Evolutionary conservation across 2,797 vertebrate genomes (phyloP).

Genomic region (Sarcophilus harrisii): DNA sequence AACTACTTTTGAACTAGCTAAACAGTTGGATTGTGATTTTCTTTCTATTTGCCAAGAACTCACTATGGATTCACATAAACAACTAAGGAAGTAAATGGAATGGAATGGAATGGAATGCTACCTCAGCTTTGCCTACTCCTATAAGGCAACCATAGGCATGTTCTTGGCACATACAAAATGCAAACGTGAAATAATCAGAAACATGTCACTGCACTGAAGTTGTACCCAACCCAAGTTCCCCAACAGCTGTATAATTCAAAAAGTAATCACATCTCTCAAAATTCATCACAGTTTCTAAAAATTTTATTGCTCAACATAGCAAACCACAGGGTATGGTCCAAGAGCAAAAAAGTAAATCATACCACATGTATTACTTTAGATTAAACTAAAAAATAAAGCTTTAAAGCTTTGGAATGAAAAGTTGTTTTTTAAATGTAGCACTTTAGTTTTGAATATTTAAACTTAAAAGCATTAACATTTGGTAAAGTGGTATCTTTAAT

Average conservation of each 20-base stretch:
- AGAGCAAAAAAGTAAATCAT: background rate
- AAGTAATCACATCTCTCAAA: background rate
- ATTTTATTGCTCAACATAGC: constrained; percentile 1
- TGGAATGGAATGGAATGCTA: constrained; percentile 14
- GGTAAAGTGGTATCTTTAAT: background rate
- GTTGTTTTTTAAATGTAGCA: background rate
- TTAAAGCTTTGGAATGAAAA: constrained; percentile 40
- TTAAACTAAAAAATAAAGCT: constrained; percentile 39
- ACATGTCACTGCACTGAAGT: constrained; percentile 21
- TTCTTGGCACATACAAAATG: constrained; percentile 23
- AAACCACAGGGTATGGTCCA: background rate
- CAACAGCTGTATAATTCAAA: constrained; percentile 21
- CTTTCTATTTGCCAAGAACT: background rate
- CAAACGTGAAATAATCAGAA: constrained; percentile 18
- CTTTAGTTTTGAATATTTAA: background rate
- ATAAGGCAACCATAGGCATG: constrained; percentile 18
- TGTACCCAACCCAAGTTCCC: constrained; percentile 16
- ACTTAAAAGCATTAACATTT: background rate
- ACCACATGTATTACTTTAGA: constrained; percentile 1
- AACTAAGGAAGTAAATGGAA: constrained; percentile 33
- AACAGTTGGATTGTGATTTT: background rate
- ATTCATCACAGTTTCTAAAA: background rate
- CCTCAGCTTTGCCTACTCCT: constrained; percentile 10
- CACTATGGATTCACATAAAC: constrained; percentile 8
- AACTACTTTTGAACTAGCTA: background rate